These are phyloP conservation scores for Corythornis cristatus DNA, from an alignment of 2,113 vertebrate genomes.

Conservation along the genomic window DNA sequence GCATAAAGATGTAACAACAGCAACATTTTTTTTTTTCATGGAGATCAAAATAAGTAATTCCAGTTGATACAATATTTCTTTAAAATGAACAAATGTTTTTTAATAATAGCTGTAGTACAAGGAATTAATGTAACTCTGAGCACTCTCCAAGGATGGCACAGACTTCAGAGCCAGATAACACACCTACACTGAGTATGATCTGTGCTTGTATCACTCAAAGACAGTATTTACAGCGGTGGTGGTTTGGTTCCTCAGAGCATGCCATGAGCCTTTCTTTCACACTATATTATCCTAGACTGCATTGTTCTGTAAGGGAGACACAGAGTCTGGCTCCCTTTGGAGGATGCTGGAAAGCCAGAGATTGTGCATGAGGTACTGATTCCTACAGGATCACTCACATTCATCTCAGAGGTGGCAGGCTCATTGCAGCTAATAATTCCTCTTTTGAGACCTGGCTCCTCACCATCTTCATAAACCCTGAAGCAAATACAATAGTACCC, in stretches of 20 bases:
- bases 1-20: background rate
- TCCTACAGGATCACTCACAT: background rate
- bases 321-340: background rate
- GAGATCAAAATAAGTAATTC: background rate
- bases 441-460: conserved; percentile 34
- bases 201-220: conserved; percentile 18
- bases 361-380: background rate
- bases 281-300: background rate
- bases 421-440: conserved; percentile 28
- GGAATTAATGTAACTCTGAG: conserved; percentile 1
- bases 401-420: background rate
- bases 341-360: background rate
- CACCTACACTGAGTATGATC: background rate
- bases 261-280: conserved; percentile 15
- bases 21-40: background rate
- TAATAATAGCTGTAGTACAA: background rate
- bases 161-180: conserved; percentile 16
- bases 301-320: conserved; percentile 22
- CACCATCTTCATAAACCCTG: conserved; percentile 18
- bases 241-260: background rate
- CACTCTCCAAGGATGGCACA: background rate
- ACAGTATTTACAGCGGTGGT: conserved; percentile 42
- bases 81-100: background rate
- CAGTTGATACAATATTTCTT: background rate
- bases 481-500: conserved; percentile 13